Percentiles rank a stretch among this genome's conserved stretches.
Evolutionary conservation across 2,888 invertebrate species (phyloP).

Genomic region (Tubulanus polymorphus): DNA sequence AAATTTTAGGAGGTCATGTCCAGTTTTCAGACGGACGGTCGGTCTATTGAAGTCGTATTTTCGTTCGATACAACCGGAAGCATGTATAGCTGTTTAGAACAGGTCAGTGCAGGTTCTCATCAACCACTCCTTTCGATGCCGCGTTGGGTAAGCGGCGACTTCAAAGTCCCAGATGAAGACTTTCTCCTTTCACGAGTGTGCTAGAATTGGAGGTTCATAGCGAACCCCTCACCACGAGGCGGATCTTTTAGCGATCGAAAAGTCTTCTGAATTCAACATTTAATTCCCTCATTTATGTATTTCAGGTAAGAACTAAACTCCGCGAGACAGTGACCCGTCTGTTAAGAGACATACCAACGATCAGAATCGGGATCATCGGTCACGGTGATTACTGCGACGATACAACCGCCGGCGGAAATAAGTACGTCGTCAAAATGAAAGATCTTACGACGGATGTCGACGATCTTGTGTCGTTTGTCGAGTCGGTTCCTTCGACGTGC

Average conservation of each 20-base stretch:
- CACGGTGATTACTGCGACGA: constrained; percentile 47
- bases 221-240: no score
- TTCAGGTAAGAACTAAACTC: constrained; percentile 35
- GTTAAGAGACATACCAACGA: constrained; percentile 35
- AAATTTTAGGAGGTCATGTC: constrained; percentile 25
- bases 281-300: no score
- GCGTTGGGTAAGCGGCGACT: no score
- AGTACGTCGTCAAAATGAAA: constrained; percentile 28
- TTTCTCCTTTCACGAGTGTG: no score
- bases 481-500: constrained; percentile 25
- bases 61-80: constrained; percentile 51
- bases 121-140: background rate
- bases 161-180: no score
- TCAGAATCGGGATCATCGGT: constrained; percentile 43
- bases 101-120: constrained; percentile 31
- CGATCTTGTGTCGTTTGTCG: constrained; percentile 31
- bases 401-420: background rate
- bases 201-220: no score
- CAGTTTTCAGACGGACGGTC: constrained; percentile 33
- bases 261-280: no score
- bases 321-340: constrained; percentile 31
- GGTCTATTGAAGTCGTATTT: constrained; percentile 42
- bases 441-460: constrained; percentile 39
- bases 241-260: no score
- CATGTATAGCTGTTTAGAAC: constrained; percentile 34